These are phyloP conservation scores for Podilymbus podiceps DNA, from an alignment of 2,113 vertebrate species.

Conservation along the genomic window DNA sequence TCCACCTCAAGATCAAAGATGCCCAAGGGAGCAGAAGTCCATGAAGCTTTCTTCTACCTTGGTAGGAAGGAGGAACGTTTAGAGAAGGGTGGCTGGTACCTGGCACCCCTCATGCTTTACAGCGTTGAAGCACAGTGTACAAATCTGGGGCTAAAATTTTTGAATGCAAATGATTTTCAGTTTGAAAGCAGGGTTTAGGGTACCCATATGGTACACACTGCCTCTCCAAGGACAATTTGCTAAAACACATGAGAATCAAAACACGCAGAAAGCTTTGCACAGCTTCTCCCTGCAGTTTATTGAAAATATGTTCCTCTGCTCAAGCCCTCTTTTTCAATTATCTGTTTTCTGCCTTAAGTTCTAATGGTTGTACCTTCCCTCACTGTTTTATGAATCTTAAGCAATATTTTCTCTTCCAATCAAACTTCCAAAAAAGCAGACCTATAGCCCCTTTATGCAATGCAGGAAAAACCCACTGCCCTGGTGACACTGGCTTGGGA, in stretches of 20 bases:
- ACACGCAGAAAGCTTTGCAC: neutral
- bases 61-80: neutral
- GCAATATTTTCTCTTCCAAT: neutral
- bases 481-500: neutral
- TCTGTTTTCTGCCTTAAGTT: neutral
- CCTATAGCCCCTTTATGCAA: neutral
- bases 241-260: neutral
- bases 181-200: neutral
- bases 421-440: neutral
- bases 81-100: neutral
- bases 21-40: neutral
- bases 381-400: neutral
- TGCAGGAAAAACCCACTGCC: neutral
- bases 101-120: neutral
- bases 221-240: neutral
- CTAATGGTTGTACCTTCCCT: neutral
- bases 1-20: neutral
- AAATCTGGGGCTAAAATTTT: neutral
- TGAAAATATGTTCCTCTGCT: neutral
- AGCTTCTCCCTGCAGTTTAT: neutral
- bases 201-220: rapidly evolving
- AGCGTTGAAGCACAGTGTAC: neutral
- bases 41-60: neutral
- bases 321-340: neutral
- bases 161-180: neutral